Conservation (phyloP, 2,113 vertebrate genomes). For the Aldabrachelys gigantea region DNA sequence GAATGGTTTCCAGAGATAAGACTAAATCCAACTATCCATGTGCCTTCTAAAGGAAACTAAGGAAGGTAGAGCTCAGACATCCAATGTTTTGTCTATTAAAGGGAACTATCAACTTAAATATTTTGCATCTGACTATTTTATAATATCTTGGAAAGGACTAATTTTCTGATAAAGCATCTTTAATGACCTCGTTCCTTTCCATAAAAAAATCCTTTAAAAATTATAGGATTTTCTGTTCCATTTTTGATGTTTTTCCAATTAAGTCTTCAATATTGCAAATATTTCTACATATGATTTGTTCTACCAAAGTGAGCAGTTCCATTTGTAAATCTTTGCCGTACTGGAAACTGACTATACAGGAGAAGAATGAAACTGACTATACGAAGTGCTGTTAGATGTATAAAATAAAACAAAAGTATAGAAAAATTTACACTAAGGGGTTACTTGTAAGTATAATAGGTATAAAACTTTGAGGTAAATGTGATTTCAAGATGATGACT, state of each 20-base stretch:
- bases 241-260: not conserved
- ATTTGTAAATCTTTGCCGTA: not conserved
- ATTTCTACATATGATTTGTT: rapidly evolving
- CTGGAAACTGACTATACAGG: not conserved
- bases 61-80: not conserved
- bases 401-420: not conserved
- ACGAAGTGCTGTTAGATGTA: not conserved
- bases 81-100: not conserved
- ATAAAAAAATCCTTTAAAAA: not conserved
- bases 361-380: not conserved
- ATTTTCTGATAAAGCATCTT: not conserved
- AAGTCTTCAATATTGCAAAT: not conserved
- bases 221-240: not conserved
- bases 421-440: not conserved
- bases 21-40: not conserved
- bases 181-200: not conserved
- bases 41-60: not conserved
- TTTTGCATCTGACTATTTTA: not conserved
- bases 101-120: not conserved
- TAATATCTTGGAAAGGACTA: not conserved
- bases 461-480: not conserved
- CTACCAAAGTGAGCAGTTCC: not conserved
- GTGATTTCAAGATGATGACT: not conserved
- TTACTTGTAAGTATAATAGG: not conserved
- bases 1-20: not conserved